Conservation (phyloP, 2,113 vertebrate species). For the Datnioides undecimradiatus region DNA sequence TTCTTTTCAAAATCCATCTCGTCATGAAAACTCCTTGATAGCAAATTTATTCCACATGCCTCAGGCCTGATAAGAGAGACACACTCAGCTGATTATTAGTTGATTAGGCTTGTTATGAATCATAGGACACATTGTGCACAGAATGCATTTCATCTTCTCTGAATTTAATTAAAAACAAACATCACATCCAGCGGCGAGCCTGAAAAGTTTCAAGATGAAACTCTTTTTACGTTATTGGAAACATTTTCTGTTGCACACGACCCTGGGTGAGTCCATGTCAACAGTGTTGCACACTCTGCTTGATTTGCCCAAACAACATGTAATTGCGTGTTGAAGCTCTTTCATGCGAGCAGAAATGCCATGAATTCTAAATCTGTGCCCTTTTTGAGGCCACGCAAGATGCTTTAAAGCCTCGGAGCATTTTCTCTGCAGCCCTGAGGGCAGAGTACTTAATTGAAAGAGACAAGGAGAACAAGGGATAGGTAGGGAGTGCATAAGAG, state of each 20-base stretch:
- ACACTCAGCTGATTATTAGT: slow-evolving; percentile 60
- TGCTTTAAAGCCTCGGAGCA: slow-evolving; percentile 47
- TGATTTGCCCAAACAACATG: slow-evolving; percentile 7
- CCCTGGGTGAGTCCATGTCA: background rate
- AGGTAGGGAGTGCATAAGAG: slow-evolving; percentile 47
- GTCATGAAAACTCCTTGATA: slow-evolving; percentile 32
- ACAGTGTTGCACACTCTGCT: background rate
- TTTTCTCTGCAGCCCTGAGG: slow-evolving; percentile 38
- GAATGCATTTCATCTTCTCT: slow-evolving; percentile 33
- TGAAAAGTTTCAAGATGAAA: slow-evolving; percentile 8
- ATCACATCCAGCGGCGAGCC: slow-evolving; percentile 7
- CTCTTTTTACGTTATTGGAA: background rate
- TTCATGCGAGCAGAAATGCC: slow-evolving; percentile 18
- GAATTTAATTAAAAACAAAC: slow-evolving; percentile 60
- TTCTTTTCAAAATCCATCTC: slow-evolving; percentile 5
- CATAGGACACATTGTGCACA: slow-evolving; percentile 40
- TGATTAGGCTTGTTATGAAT: slow-evolving; percentile 57
- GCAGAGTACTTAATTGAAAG: slow-evolving; percentile 67
- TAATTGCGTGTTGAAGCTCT: background rate
- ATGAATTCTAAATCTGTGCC: slow-evolving; percentile 44
- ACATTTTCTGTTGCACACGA: background rate
- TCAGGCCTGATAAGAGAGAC: slow-evolving; percentile 33
- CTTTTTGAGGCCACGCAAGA: slow-evolving; percentile 43
- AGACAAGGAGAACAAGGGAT: slow-evolving; percentile 64
- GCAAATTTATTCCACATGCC: slow-evolving; percentile 49